Evolutionary conservation across 2,113 vertebrate species (phyloP).

Genomic region (Nycticorax nycticorax): DNA sequence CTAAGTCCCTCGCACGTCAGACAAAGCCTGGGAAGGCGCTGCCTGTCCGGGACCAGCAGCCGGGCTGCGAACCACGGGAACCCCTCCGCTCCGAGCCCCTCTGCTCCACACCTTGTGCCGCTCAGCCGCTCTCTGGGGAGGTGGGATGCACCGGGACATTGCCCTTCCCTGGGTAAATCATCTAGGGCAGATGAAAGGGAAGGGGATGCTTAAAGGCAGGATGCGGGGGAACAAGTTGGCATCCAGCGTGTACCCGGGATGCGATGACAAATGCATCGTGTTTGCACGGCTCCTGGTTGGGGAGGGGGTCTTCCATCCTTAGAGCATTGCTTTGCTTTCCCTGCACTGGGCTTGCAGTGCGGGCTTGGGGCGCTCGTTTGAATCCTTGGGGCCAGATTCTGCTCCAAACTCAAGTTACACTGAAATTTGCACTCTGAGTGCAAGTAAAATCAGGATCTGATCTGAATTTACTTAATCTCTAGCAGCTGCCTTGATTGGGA

Average conservation of each 20-base stretch:
- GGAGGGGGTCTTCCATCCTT: background rate
- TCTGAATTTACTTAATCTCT: background rate
- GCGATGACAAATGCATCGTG: fast-evolving
- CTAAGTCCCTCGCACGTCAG: background rate
- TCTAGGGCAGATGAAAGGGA: background rate
- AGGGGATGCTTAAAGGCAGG: background rate
- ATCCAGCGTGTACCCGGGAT: background rate
- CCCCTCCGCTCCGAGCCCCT: background rate
- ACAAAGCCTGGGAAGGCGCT: constrained; percentile 25
- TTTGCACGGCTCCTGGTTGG: fast-evolving
- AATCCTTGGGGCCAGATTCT: background rate
- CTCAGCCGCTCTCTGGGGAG: background rate
- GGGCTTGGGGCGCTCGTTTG: fast-evolving
- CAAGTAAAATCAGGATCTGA: background rate
- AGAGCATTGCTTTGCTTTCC: background rate
- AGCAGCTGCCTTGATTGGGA: background rate
- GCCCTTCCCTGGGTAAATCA: background rate
- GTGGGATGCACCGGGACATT: background rate
- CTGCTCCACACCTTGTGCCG: fast-evolving
- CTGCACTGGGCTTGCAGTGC: fast-evolving
- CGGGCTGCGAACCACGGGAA: background rate
- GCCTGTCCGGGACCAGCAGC: background rate
- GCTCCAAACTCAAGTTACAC: background rate
- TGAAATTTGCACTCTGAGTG: background rate
- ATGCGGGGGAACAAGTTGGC: background rate